These are phyloP conservation scores for Drosophila repleta DNA, from an alignment of 1,140 invertebrate genomes.

Conservation along the genomic window DNA sequence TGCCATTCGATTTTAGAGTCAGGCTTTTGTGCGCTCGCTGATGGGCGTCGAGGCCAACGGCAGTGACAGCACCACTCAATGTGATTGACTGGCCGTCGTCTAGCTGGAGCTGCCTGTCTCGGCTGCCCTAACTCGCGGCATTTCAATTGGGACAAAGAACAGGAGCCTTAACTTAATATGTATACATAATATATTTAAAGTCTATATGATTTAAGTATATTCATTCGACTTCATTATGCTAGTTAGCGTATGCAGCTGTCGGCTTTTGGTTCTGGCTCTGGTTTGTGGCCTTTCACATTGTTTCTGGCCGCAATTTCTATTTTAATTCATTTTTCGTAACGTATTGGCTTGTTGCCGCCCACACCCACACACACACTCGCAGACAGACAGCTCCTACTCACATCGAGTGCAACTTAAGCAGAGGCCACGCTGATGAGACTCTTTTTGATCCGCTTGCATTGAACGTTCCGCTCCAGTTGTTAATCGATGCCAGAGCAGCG, in stretches of 20 bases:
- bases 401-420: too few species aligned
- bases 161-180: too few species aligned
- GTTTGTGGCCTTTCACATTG: conserved; percentile 6
- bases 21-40: conserved; percentile 26
- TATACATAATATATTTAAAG: too few species aligned
- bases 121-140: conserved; percentile 1
- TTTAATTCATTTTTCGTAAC: conserved; percentile 68
- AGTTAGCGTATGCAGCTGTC: neutral
- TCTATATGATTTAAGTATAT: too few species aligned
- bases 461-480: too few species aligned
- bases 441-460: too few species aligned
- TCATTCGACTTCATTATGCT: too few species aligned
- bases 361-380: too few species aligned
- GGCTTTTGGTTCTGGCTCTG: neutral
- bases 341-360: neutral
- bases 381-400: neutral
- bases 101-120: conserved; percentile 24
- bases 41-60: conserved; percentile 23
- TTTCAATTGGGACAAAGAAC: too few species aligned
- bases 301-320: conserved; percentile 32
- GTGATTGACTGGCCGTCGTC: conserved; percentile 62
- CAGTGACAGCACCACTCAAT: conserved; percentile 61
- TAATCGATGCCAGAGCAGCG: too few species aligned
- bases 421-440: too few species aligned
- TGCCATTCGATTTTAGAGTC: conserved; percentile 11